Evolutionary conservation across 2,113 vertebrate genomes (phyloP).

Genomic region (Merops nubicus): DNA sequence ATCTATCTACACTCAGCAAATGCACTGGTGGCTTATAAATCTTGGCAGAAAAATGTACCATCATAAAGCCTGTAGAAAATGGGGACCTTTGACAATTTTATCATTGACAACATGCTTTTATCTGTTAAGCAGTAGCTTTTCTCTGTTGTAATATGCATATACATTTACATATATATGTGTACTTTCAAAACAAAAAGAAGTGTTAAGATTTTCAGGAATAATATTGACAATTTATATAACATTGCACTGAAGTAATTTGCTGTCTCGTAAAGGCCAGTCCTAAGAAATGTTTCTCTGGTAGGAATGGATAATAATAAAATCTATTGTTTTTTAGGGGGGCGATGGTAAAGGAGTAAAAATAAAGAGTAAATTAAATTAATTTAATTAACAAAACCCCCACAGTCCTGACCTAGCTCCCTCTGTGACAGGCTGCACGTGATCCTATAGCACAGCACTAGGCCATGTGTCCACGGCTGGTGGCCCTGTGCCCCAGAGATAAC

Average conservation of each 20-base stretch:
- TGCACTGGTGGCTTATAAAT: neutral
- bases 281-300: neutral
- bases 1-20: neutral
- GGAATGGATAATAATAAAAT: neutral
- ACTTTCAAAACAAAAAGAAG: neutral
- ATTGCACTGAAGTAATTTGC: neutral
- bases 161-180: neutral
- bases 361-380: neutral
- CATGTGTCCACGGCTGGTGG: neutral
- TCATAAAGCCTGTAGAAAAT: neutral
- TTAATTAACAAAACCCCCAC: neutral
- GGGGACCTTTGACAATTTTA: neutral
- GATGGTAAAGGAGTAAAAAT: neutral
- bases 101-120: neutral
- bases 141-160: neutral
- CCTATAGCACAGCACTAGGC: neutral
- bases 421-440: neutral
- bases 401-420: neutral
- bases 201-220: neutral
- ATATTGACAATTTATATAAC: neutral
- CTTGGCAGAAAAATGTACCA: neutral
- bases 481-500: neutral
- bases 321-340: rapidly evolving
- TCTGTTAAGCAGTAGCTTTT: neutral
- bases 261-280: neutral